These are phyloP conservation scores for Chaetogeoica ovagalla DNA, from an alignment of 2,888 invertebrate species.

Conservation along the genomic window DNA sequence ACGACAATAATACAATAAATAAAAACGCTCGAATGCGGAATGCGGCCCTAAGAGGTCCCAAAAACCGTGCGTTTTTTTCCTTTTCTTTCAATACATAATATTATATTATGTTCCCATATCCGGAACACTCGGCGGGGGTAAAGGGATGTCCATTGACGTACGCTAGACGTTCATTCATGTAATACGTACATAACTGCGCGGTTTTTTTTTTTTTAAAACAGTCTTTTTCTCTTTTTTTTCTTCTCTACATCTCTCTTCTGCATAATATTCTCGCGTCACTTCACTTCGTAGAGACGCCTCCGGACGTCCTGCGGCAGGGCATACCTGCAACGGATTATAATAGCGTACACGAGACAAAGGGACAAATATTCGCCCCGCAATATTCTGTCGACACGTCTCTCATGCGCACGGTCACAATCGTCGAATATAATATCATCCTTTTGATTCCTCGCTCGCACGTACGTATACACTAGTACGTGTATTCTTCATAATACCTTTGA, in stretches of 20 bases:
- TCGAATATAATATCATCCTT: too few species aligned
- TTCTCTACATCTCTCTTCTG: too few species aligned
- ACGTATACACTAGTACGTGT: not conserved
- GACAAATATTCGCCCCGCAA: slow-evolving; percentile 7
- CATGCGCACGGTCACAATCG: not conserved
- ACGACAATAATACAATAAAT: too few species aligned
- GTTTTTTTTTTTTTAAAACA: slow-evolving; percentile 29
- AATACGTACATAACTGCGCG: too few species aligned
- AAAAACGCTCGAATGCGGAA: not conserved
- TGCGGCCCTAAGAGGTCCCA: slow-evolving; percentile 7
- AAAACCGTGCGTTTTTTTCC: not conserved
- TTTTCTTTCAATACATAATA: slow-evolving; percentile 9
- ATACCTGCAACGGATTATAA: not conserved
- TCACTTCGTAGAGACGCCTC: not conserved
- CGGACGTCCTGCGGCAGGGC: not conserved
- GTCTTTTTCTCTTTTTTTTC: not conserved
- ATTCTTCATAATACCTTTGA: not conserved
- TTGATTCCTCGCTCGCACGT: not conserved
- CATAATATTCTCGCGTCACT: too few species aligned
- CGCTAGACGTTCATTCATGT: slow-evolving; percentile 22
- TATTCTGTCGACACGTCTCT: slow-evolving; percentile 23
- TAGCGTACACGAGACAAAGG: not conserved
- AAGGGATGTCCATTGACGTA: slow-evolving; percentile 14
- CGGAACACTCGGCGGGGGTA: too few species aligned
- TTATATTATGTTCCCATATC: not conserved